Conservation (phyloP, 2,113 vertebrate genomes). For the Pteropus alecto region DNA sequence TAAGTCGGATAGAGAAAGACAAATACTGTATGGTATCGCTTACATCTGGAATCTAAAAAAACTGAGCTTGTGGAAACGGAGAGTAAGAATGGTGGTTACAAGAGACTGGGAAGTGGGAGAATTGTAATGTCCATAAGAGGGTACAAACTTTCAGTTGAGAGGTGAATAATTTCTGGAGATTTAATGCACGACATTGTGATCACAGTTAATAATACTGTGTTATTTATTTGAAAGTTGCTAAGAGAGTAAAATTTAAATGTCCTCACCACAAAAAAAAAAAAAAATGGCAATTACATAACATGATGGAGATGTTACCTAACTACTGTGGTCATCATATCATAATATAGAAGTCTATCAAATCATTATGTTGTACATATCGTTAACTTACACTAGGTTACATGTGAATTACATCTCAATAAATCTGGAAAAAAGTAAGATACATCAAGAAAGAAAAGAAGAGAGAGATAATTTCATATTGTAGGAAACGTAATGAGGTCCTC, state of each 20-base stretch:
- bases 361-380: neutral
- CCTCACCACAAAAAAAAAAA: neutral
- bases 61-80: neutral
- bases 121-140: neutral
- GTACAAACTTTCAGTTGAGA: neutral
- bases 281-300: neutral
- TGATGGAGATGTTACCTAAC: neutral
- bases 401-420: neutral
- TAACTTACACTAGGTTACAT: neutral
- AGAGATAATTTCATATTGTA: neutral
- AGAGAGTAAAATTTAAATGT: neutral
- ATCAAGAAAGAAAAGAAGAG: neutral
- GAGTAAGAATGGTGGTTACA: neutral
- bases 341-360: neutral
- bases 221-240: neutral
- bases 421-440: neutral
- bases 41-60: neutral
- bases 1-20: neutral
- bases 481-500: neutral
- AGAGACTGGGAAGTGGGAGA: neutral
- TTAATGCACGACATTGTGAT: neutral
- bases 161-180: neutral
- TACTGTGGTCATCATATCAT: neutral
- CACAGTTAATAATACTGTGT: neutral
- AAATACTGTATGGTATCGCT: too few species aligned